Evolutionary conservation across 2,113 vertebrate genomes (phyloP), one percentile per base, ranked within the genome.

Genomic region (Nesoenas mayeri): DNA sequence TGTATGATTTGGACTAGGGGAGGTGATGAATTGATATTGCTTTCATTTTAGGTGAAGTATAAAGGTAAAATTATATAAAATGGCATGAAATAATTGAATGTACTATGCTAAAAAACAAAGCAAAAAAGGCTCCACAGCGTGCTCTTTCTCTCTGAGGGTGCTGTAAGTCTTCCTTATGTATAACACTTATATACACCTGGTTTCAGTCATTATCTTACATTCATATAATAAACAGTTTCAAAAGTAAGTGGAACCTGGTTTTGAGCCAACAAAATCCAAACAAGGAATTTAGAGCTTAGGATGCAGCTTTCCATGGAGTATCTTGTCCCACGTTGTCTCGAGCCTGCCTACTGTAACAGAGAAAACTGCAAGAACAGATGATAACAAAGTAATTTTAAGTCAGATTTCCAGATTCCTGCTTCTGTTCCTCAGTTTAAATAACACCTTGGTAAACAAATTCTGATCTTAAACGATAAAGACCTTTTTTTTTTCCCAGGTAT

Each of bases 1-100:
- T 71, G 65, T 60, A 53, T 96, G 88, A 94, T 91, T 97, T 94
- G 79, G 86, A 91, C 74, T 95, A 95, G 62, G 85, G 61, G 48
- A 74, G 61, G 44, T 72, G 85, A 80, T 93, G 75, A 94, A 91
- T 81, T 96, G 88, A 96, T 96, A 48, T 4, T 82, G 24, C 20
- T 93, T 94, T 93, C 36, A 78, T 90, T 97, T 91, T 83, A 93
- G 66, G 56, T 85, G 73, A 79, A 70, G 54, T 85, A 62, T 85
- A 88, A 93, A 84, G 69, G 58, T 87, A 24, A 92, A 93, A 93
- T 13, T 0, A 74, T 47, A 61, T 47, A 91, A 93, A 84, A 79
- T 48, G 7, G 5, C 38, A 40, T 79, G 19, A 78, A 92, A 74
- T 92, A 92, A 86, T 62, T 57, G 61, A 91, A 83, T 69, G 18